A percentile compares a stretch with the other conserved stretches of the same genome.
Evolutionary conservation across 1,140 invertebrate species (phyloP).

Genomic region (Diorhabda sublineata): DNA sequence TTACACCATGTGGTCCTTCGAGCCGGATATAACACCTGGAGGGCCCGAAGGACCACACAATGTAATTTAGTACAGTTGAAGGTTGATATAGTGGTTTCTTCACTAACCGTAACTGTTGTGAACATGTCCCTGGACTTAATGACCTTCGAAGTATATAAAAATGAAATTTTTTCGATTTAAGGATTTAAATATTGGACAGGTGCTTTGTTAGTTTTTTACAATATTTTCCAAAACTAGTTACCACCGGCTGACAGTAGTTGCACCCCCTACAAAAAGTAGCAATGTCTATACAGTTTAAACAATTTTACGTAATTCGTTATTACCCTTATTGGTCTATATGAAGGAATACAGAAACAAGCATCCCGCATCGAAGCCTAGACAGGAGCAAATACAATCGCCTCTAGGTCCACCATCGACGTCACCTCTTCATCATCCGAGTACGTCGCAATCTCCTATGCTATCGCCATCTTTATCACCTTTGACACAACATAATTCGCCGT

Average conservation of each 20-base stretch:
- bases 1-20: too few relatives aligned
- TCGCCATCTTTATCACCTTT: constrained; percentile 48
- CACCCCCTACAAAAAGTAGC: constrained; percentile 33
- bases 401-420: constrained; percentile 43
- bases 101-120: too few relatives aligned
- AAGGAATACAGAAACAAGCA: constrained; percentile 66
- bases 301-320: constrained; percentile 40
- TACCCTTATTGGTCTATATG: constrained; percentile 48
- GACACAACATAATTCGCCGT: constrained; percentile 56
- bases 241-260: constrained; percentile 14
- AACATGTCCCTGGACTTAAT: too few relatives aligned
- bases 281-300: constrained; percentile 37
- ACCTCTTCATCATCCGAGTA: constrained; percentile 45
- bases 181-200: too few relatives aligned
- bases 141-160: too few relatives aligned
- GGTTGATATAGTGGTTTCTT: too few relatives aligned
- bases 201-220: too few relatives aligned
- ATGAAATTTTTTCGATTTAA: too few relatives aligned
- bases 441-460: constrained; percentile 60
- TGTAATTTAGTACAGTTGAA: too few relatives aligned
- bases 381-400: constrained; percentile 38
- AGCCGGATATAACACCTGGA: too few relatives aligned
- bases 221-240: neutral
- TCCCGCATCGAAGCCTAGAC: constrained; percentile 44
- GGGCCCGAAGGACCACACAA: too few relatives aligned